Base-by-base conservation (phyloP, 2,888 invertebrate species). In the Idaea straminata region DNA sequence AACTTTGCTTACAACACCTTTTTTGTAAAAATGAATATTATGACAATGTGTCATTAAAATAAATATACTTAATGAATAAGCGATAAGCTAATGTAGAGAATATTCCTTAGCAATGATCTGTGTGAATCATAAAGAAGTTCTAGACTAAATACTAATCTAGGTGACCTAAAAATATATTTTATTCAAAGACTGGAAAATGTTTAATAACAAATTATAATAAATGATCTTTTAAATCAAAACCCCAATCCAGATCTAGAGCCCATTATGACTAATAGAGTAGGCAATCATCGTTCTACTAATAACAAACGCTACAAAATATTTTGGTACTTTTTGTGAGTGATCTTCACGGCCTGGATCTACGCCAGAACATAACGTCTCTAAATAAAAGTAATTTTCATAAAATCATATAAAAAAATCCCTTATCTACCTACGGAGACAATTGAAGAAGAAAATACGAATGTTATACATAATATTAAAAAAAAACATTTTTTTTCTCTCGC, bases 341-440 rank as follows among this genome's bases (percentile, higher is more conserved):
- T 71, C 64, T 71, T 66, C 61, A 64, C 59, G 47, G 69, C 73
- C 79, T 80, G 81, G 80, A 75, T 65, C 65, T 38, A 61, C 61
- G 80, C 81, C 80, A 81, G 73, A 68, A 69, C 67, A 77, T 75
- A 75, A 78, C 78, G 77, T 70, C 47, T 47, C 47, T 47, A 47
- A 47, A 47, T 47, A 47, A 47, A 47, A 47, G 47, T 13, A 47
- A 47, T 47, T 47, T 36, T 36, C 36, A 36, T 36, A 7, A 36
- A 47, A 47, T 0, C 6, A 47, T 10, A 10, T 47, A 13, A 47
- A 13, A 47, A 47, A 7, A 3, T 47, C 47, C 7, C 47, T 13
- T 47, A 25, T 3, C 25, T 47, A 13, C 47, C 47, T 47, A 47
- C 47, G 47, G 5, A 47, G 3, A 47, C 47, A 7, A 47, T 7